phyloP scores from a whole-genome alignment of 2,888 invertebrate species.

The Trisateles emortualis region DNA sequence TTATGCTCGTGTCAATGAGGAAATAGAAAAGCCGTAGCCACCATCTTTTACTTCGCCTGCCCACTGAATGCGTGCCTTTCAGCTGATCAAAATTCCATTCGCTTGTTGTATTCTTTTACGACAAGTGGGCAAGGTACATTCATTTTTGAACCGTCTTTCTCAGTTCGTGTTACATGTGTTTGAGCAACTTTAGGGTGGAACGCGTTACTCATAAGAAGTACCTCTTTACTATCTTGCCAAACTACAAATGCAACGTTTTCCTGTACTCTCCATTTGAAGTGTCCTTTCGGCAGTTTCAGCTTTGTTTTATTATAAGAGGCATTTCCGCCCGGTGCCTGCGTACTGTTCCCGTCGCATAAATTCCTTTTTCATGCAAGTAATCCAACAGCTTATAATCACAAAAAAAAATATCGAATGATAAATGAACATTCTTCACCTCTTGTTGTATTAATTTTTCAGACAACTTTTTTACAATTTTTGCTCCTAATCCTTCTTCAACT shows the following conservation, averaged over 20 bases:
- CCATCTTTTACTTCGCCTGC: slow-evolving; percentile 39
- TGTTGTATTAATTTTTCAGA: slow-evolving; percentile 14
- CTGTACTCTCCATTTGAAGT: slow-evolving; percentile 41
- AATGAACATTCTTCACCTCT: slow-evolving; percentile 6
- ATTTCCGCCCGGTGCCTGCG: slow-evolving; percentile 30
- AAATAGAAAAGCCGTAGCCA: slow-evolving; percentile 46
- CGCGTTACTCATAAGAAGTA: slow-evolving; percentile 38
- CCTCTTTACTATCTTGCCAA: slow-evolving; percentile 44
- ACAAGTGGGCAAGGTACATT: slow-evolving; percentile 24
- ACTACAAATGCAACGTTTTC: slow-evolving; percentile 36
- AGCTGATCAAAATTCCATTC: slow-evolving; percentile 36
- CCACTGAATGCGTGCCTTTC: slow-evolving; percentile 34
- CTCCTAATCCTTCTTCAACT: slow-evolving; percentile 40
- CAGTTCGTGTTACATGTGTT: slow-evolving; percentile 22
- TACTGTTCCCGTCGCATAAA: slow-evolving; percentile 12
- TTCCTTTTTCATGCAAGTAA: slow-evolving; percentile 8
- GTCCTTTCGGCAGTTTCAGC: slow-evolving; percentile 38
- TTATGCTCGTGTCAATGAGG: slow-evolving; percentile 41
- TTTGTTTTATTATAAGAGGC: slow-evolving; percentile 37
- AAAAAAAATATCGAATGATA: slow-evolving; percentile 18
- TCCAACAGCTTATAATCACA: slow-evolving; percentile 3
- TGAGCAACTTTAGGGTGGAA: slow-evolving; percentile 41
- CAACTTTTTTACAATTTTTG: slow-evolving; percentile 38
- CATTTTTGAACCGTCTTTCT: slow-evolving; percentile 15
- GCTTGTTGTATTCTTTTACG: slow-evolving; percentile 33